Conservation (phyloP, 1,140 invertebrate genomes). For the Atopsyche davidsoni region DNA sequence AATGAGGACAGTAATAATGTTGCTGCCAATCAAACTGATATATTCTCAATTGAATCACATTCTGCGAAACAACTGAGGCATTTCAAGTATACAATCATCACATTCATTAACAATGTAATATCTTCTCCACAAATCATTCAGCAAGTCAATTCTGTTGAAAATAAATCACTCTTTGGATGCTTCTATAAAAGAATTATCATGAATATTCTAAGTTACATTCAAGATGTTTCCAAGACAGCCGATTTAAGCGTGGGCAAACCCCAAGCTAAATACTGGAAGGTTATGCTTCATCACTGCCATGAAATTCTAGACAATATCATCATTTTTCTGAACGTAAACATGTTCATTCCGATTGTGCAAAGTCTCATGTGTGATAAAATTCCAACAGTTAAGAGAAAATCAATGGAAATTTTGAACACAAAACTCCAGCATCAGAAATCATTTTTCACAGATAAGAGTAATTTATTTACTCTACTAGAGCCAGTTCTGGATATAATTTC, state of each 20-base stretch:
- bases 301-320: slow-evolving; percentile 73
- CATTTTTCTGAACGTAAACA: slow-evolving; percentile 64
- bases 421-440: slow-evolving; percentile 66
- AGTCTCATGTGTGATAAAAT: slow-evolving; percentile 64
- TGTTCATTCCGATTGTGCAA: slow-evolving; percentile 71
- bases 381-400: slow-evolving; percentile 65
- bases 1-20: slow-evolving; percentile 39
- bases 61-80: slow-evolving; percentile 70
- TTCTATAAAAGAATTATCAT: slow-evolving; percentile 64
- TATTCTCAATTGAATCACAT: slow-evolving; percentile 63
- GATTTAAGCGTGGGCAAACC: slow-evolving; percentile 49
- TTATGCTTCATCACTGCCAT: slow-evolving; percentile 67
- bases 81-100: slow-evolving; percentile 72
- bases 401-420: slow-evolving; percentile 75
- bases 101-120: slow-evolving; percentile 62
- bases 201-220: slow-evolving; percentile 59
- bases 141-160: slow-evolving; percentile 48
- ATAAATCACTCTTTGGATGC: slow-evolving; percentile 49
- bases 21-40: slow-evolving; percentile 42
- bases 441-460: slow-evolving; percentile 47
- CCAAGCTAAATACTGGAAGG: slow-evolving; percentile 72
- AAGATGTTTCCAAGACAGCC: slow-evolving; percentile 53
- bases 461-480: slow-evolving; percentile 54
- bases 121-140: slow-evolving; percentile 63
- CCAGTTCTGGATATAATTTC: slow-evolving; percentile 56